Percentiles rank a stretch among this genome's conserved stretches.
Evolutionary conservation across 2,888 invertebrate genomes (phyloP).

Genomic region (Acanthosepion lycidas): DNA sequence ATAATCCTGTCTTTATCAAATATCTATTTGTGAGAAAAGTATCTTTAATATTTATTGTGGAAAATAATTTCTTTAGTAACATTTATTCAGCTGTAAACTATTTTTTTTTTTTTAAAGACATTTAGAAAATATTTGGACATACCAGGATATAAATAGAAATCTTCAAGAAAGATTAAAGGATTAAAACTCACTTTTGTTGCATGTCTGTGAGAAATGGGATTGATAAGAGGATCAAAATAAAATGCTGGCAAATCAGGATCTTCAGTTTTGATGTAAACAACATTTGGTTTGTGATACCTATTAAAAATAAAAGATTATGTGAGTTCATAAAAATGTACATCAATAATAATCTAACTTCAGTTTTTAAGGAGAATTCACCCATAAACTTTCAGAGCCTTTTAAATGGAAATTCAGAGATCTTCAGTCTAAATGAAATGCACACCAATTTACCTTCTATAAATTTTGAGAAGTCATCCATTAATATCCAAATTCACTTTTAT

Average conservation of each 20-base stretch:
- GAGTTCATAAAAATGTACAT: not conserved
- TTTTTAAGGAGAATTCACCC: not conserved
- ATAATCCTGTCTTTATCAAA: no score
- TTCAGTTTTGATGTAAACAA: constrained; percentile 99
- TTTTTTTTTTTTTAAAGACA: no score
- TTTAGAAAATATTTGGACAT: no score
- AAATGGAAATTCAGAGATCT: not conserved
- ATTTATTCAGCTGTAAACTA: no score
- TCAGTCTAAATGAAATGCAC: no score
- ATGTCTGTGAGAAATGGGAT: constrained; percentile 91
- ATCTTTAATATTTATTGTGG: no score
- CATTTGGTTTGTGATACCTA: constrained; percentile 99
- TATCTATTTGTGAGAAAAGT: no score
- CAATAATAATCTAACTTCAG: constrained; percentile 34
- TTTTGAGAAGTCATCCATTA: no score
- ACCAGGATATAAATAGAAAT: no score
- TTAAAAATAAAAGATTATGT: constrained; percentile 56
- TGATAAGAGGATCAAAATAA: constrained; percentile 99
- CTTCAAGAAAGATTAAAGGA: not conserved
- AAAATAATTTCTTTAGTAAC: no score
- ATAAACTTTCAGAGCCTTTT: not conserved
- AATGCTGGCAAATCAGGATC: constrained; percentile 99
- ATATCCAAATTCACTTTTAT: no score
- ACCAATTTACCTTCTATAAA: no score
- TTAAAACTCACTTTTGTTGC: constrained; percentile 67